phyloP scores from a whole-genome alignment of 2,888 invertebrate species.

The Philereme vetulata region DNA sequence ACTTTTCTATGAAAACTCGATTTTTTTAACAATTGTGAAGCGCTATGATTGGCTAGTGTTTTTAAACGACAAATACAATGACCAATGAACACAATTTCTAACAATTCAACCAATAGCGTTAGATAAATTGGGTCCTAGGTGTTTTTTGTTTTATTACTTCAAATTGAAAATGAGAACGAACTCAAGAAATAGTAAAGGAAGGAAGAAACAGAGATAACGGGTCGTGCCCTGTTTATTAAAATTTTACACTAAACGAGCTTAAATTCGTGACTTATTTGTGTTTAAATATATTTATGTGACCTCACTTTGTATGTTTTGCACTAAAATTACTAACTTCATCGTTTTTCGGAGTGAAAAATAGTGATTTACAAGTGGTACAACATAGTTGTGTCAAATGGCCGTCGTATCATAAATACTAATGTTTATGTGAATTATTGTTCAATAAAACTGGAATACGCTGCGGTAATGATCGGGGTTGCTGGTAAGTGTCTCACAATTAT shows the following conservation, averaged over 20 bases:
- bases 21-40: no score
- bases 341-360: constrained; percentile 52
- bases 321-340: constrained; percentile 31
- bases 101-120: no score
- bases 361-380: constrained; percentile 58
- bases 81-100: no score
- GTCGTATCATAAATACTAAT: constrained; percentile 55
- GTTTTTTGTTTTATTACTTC: no score
- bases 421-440: constrained; percentile 63
- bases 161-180: neutral
- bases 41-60: no score
- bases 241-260: constrained; percentile 55
- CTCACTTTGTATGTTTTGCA: constrained; percentile 46
- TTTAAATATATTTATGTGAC: constrained; percentile 49
- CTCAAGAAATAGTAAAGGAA: neutral
- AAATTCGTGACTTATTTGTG: constrained; percentile 63
- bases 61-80: no score
- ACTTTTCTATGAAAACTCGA: no score
- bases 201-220: constrained; percentile 26
- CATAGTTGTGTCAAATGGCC: constrained; percentile 69
- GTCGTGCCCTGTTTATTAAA: constrained; percentile 28
- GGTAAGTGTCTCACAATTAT: constrained; percentile 53
- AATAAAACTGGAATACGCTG: constrained; percentile 48
- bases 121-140: no score
- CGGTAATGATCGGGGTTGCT: constrained; percentile 61